A percentile compares a stretch with the other conserved stretches of the same genome.
Evolutionary conservation across 2,797 vertebrate species (phyloP).

Genomic region (Poecilia velifera): DNA sequence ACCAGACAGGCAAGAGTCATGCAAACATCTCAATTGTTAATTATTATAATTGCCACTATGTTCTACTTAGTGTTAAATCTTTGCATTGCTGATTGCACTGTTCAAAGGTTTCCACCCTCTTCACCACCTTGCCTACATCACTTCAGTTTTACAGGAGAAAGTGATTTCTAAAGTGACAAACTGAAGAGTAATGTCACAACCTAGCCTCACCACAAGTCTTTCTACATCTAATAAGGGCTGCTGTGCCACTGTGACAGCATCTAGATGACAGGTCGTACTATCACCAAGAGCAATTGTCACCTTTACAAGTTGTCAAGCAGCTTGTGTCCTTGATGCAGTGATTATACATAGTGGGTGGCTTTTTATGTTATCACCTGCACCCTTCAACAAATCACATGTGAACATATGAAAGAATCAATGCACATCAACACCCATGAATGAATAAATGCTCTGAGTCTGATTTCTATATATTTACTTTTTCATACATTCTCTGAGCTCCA

Average conservation of each 20-base stretch:
- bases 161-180: conserved; percentile 53
- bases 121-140: conserved; percentile 59
- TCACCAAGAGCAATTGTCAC: conserved; percentile 71
- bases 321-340: conserved; percentile 63
- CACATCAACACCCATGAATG: conserved; percentile 38
- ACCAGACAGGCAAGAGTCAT: conserved; percentile 5
- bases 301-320: conserved; percentile 73
- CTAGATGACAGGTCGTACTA: conserved; percentile 71
- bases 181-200: conserved; percentile 62
- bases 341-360: conserved; percentile 55
- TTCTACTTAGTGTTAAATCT: conserved; percentile 19
- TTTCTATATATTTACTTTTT: conserved; percentile 26
- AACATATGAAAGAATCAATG: conserved; percentile 37
- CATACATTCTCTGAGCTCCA: conserved; percentile 25
- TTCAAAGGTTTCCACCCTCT: conserved; percentile 60
- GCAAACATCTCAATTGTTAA: conserved; percentile 18
- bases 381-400: conserved; percentile 51
- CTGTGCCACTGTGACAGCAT: conserved; percentile 60
- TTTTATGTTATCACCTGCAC: conserved; percentile 68
- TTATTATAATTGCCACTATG: conserved; percentile 32
- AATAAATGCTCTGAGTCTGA: conserved; percentile 17
- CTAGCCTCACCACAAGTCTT: conserved; percentile 46
- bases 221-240: conserved; percentile 44
- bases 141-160: conserved; percentile 47
- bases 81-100: conserved; percentile 69